Base-by-base conservation (phyloP, 2,113 vertebrate species). In the Clarias batrachus region DNA sequence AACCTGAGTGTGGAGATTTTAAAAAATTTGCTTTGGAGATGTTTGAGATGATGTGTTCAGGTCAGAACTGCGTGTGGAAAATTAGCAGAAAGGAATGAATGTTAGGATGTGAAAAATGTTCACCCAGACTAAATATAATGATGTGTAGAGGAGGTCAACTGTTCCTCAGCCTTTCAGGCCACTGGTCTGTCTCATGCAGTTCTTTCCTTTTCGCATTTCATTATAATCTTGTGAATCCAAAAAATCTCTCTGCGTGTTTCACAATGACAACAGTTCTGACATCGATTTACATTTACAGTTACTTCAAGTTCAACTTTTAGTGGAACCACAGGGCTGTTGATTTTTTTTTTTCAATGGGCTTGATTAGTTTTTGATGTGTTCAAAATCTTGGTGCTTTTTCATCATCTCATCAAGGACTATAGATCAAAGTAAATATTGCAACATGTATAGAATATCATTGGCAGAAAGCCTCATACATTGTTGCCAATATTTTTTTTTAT, bases 361-460 rank as follows among this genome's bases (percentile, higher is more conserved):
- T 25, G 10, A 21, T 52, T 23, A 23, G 71, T 41, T 52, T 52
- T 48, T 76, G 73, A 76, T 12, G 21, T 2, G 9, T 76, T 76
- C 13, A 54, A 77, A 23, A 76, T 74, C 71, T 76, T 48, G 5
- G 25, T 54, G 48, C 25, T 5, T 54, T 77, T 77, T 77, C 48
- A 17, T 56, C 74, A 54, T n/a, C 13, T n/a, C 52, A 56, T 30
- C 37, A 74, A 74, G 71, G 10, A 25, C 21, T 48, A 11, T 77
- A 56, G 52, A 56, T 77, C 25, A 54, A 77, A 77, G 74, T 77
- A 54, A 77, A 56, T 56, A 30, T 27, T 56, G 52, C 4, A 77
- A 56, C 74, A 56, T 77, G 74, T 54, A 77, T 27, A 77, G 74
- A 77, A 77, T 77, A n/a, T 77, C 25, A 56, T 56, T 56, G 48